phyloP scores from a whole-genome alignment of 1,140 invertebrate genomes.

The Drosophila neocordata region DNA sequence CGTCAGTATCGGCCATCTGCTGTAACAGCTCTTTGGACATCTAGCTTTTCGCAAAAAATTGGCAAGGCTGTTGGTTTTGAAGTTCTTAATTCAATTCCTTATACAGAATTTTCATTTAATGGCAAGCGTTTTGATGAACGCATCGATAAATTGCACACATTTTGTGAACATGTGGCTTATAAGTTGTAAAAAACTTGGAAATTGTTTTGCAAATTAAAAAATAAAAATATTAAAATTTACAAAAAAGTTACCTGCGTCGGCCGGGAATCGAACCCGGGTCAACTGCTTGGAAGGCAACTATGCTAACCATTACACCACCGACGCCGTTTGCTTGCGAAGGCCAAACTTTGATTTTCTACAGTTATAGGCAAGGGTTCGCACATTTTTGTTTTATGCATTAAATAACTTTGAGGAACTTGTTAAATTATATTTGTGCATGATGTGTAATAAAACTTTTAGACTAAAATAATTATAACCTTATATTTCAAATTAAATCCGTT shows the following conservation, averaged over 20 bases:
- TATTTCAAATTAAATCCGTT: too few species aligned
- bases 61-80: slow-evolving; percentile 84
- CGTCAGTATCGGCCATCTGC: slow-evolving; percentile 83
- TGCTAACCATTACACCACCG: slow-evolving; percentile 89
- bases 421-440: not conserved
- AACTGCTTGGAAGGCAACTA: slow-evolving; percentile 95
- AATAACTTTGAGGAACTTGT: not conserved
- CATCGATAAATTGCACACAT: slow-evolving; percentile 75
- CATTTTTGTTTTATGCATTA: not conserved
- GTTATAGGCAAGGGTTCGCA: not conserved
- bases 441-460: not conserved
- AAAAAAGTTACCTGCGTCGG: slow-evolving; percentile 86
- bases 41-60: slow-evolving; percentile 85
- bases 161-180: slow-evolving; percentile 52
- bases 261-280: slow-evolving; percentile 97
- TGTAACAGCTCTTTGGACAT: slow-evolving; percentile 85
- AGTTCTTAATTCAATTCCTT: slow-evolving; percentile 83
- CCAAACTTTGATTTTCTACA: not conserved
- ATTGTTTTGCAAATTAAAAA: slow-evolving; percentile 56
- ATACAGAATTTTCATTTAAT: slow-evolving; percentile 83
- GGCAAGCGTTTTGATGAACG: slow-evolving; percentile 85
- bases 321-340: slow-evolving; percentile 74
- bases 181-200: slow-evolving; percentile 37
- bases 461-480: too few species aligned
- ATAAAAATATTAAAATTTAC: slow-evolving; percentile 26